Percentiles rank a stretch among this genome's conserved stretches.
Conservation (phyloP, 1,140 invertebrate genomes). For the Aphaenogaster floridana region DNA sequence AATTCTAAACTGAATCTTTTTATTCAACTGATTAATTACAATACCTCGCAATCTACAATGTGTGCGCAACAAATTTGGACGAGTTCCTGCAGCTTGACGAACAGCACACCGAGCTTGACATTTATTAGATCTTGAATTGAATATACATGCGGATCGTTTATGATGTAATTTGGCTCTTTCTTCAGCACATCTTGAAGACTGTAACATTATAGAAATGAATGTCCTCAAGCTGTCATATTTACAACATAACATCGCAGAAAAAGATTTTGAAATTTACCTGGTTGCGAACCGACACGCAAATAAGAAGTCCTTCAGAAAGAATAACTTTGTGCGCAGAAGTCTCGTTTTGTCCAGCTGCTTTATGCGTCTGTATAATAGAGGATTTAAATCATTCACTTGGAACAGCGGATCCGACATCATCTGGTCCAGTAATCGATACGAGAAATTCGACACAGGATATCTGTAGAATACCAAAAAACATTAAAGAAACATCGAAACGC, state of each 20-base stretch:
- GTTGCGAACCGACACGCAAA: slow-evolving; percentile 89
- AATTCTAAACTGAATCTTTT: neutral
- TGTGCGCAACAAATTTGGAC: slow-evolving; percentile 89
- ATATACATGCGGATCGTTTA: slow-evolving; percentile 91
- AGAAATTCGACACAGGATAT: slow-evolving; percentile 94
- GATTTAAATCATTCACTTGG: slow-evolving; percentile 91
- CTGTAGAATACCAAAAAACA: slow-evolving; percentile 78
- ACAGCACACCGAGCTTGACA: slow-evolving; percentile 89
- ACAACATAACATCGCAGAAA: slow-evolving; percentile 9
- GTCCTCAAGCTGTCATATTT: neutral
- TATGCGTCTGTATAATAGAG: slow-evolving; percentile 89
- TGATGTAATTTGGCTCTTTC: slow-evolving; percentile 88
- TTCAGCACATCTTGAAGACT: slow-evolving; percentile 89
- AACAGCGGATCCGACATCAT: slow-evolving; percentile 94
- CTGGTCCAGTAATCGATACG: slow-evolving; percentile 92
- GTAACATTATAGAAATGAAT: slow-evolving; percentile 67
- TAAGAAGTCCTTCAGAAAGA: slow-evolving; percentile 91
- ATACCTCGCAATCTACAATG: slow-evolving; percentile 90
- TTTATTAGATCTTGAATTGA: slow-evolving; percentile 92
- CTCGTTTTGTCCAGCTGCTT: slow-evolving; percentile 89
- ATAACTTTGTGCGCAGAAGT: slow-evolving; percentile 89
- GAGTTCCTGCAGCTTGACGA: slow-evolving; percentile 88
- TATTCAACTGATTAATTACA: slow-evolving; percentile 42
- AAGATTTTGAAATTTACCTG: slow-evolving; percentile 83
- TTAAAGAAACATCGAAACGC: neutral